Conservation (phyloP, 2,797 vertebrate species). For the Florisuga fusca region DNA sequence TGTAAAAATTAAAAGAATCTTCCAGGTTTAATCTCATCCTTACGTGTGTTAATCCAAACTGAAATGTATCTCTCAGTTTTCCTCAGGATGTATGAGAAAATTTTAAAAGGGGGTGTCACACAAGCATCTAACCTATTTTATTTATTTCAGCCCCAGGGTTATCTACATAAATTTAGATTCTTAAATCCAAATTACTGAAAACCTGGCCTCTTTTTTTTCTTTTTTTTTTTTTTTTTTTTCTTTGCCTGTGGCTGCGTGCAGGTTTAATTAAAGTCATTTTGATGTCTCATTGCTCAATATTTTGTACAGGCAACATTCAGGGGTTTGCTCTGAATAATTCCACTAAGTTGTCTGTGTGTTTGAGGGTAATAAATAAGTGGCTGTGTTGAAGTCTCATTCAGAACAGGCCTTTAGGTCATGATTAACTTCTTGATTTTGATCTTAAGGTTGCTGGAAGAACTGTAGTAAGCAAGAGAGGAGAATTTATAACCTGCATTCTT, state of each 20-base stretch:
- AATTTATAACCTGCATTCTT: neutral
- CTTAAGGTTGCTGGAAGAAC: neutral
- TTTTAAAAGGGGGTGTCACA: neutral
- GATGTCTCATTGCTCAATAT: neutral
- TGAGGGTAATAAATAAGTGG: neutral
- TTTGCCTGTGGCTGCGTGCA: neutral
- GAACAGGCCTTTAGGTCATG: neutral
- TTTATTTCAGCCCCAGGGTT: neutral
- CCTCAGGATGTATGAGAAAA: neutral
- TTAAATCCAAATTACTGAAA: neutral
- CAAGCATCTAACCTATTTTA: neutral
- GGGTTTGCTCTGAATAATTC: neutral
- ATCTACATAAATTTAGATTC: neutral
- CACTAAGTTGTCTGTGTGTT: neutral
- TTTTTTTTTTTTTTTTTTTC: neutral
- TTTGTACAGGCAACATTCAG: rapidly evolving
- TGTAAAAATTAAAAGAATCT: neutral
- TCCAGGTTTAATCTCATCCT: neutral
- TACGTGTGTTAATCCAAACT: neutral
- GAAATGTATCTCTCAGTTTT: neutral
- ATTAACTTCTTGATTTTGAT: neutral
- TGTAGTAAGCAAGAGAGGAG: neutral
- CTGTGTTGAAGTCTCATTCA: neutral
- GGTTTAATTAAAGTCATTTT: conserved; percentile 29
- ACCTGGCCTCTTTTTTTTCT: neutral